Evolutionary conservation across 2,888 invertebrate genomes (phyloP).

Genomic region (Cantharis nigra): DNA sequence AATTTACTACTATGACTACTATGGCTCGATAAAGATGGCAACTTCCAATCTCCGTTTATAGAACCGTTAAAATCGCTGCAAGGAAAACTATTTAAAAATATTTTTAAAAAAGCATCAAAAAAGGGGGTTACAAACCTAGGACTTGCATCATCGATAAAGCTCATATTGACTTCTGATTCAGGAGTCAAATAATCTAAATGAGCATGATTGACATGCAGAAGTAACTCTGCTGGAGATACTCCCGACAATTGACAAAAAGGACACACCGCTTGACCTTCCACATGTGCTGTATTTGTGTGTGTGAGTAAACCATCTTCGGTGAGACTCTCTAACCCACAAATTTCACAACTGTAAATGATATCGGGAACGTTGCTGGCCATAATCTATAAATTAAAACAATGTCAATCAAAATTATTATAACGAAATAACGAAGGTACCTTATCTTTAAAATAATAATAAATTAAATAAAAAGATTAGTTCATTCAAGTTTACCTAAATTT

Average conservation of each 20-base stretch:
- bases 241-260: conserved; percentile 81
- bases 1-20: conserved; percentile 25
- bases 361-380: conserved; percentile 63
- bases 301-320: conserved; percentile 78
- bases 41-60: conserved; percentile 27
- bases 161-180: conserved; percentile 72
- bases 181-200: conserved; percentile 83
- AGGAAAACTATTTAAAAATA: neutral
- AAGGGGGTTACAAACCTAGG: conserved; percentile 43
- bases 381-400: conserved; percentile 8
- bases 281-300: conserved; percentile 78
- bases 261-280: conserved; percentile 78
- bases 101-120: neutral
- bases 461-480: neutral
- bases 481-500: conserved; percentile 4
- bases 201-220: conserved; percentile 81
- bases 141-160: conserved; percentile 74
- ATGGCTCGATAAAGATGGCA: conserved; percentile 27
- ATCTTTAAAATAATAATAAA: neutral
- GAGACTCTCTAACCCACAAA: conserved; percentile 82
- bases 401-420: neutral
- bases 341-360: conserved; percentile 74
- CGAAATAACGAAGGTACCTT: neutral
- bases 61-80: conserved; percentile 46
- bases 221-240: conserved; percentile 73